Base-by-base conservation (phyloP, 2,888 invertebrate species). In the Oscheius sp. region DNA sequence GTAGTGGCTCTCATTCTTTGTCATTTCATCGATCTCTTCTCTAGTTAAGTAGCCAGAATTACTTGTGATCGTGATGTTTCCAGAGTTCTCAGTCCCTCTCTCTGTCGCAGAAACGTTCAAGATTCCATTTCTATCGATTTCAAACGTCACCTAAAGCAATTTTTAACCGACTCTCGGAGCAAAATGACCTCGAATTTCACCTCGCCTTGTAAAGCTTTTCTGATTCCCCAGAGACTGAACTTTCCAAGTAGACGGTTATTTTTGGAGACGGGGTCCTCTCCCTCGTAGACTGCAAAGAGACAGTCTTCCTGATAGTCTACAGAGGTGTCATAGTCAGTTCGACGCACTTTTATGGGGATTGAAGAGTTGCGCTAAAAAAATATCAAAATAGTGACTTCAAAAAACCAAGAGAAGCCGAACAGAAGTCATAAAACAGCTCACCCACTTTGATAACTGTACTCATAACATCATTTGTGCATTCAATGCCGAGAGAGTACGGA, bases 261-360 rank as follows among this genome's bases (percentile, higher is more conserved):
- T 89, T 93, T 94, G 7, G 95, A 95, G 94, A 95, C 93, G 29
- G 94, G 93, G 51, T 94, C 85, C 73, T 90, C 90, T 74, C 90
- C 89, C 74, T 89, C 90, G 78, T 84, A 90, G 21, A 90, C 90
- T 75, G 91, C 90, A 79, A 96, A 95, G 86, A 95, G 92, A 96
- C 96, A 87, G 95, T 42, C 96, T 55, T 96, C 96, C 90, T 98
- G 97, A 91, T 98, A 98, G 91, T 98, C 97, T 0, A 96, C 94
- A 90, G 96, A 96, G 2, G 97, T 87, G 72, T 87, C 87, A 83
- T 87, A 87, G 55, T 42, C 42, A 42, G 84, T 85, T 75, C 87
- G 87, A 65, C 82, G 80, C 42, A 85, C 85, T 82, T 87, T 87
- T 72, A 86, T 87, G 50, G 87, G 87, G 65, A 87, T 86, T 74